Evolutionary conservation across 2,797 vertebrate genomes (phyloP), one percentile per base, ranked within the genome.

Genomic region (Myotis daubentonii): DNA sequence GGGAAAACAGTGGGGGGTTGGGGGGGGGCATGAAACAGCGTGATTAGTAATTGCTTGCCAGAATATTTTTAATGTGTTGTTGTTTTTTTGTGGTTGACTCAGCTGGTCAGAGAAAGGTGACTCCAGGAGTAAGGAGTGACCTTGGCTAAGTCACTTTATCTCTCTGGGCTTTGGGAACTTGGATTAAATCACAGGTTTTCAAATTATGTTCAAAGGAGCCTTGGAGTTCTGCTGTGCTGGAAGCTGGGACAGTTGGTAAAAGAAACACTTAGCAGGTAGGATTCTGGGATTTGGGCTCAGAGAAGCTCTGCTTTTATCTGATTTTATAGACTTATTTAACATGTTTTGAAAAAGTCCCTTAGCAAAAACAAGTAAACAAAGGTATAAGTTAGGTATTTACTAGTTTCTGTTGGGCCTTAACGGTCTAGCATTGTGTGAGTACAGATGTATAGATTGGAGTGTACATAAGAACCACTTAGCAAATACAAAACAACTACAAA

Each of bases 21-120:
- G 41, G 16, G 16, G 1, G 28, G 3, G 3, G 28, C 11, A 5
- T 20, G 22, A 44, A 75, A 70, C 53, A 30, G n/a, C 23, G 15
- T 15, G 6, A 30, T 57, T 81, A 96, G 70, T 13, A 87, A 75
- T n/a, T 81, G 68, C 55, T 81, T 75, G 41, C 33, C 51, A 60
- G 75, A 81, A 74, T 91, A 88, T 30, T 71, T 94, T 87, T 92
- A 81, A 36, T 79, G 41, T 41, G 87, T 79, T 47, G 62, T 94
- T 95, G 72, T 41, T 87, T 82, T 41, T 76, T 94, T 95, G 74
- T 90, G 22, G 38, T 89, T 90, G 87, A 72, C 51, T 82, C 74
- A 76, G 36, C 30, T 57, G 55, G 49, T 89, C 36, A 84, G 80
- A 82, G 62, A 86, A 95, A 87, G 3, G 7, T 55, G 62, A 93